Evolutionary conservation across 2,888 invertebrate genomes (phyloP).

Genomic region (Rhodophaea formosa): DNA sequence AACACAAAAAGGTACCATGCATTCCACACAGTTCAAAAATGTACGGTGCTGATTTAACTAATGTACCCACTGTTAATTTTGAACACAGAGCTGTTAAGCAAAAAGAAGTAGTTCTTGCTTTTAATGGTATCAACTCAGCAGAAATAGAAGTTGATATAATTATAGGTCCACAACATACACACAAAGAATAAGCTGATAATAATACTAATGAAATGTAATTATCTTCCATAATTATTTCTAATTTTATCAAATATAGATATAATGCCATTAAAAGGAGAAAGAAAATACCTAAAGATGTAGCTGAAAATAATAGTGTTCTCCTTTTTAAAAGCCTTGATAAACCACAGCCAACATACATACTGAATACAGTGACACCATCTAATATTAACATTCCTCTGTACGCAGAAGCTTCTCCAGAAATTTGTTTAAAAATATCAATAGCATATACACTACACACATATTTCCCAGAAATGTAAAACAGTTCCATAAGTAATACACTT

Average conservation of each 20-base stretch:
- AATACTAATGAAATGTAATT: slow-evolving; percentile 33
- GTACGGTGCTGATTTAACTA: slow-evolving; percentile 38
- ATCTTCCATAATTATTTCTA: slow-evolving; percentile 34
- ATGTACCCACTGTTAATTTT: slow-evolving; percentile 17
- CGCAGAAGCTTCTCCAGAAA: not conserved
- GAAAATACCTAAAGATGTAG: slow-evolving; percentile 30
- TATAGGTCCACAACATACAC: slow-evolving; percentile 42
- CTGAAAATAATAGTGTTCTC: slow-evolving; percentile 35
- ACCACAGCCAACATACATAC: slow-evolving; percentile 18
- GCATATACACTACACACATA: slow-evolving; percentile 17
- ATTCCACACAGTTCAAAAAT: slow-evolving; percentile 34
- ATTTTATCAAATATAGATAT: slow-evolving; percentile 36
- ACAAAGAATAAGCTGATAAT: slow-evolving; percentile 36
- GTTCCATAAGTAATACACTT: slow-evolving; percentile 19
- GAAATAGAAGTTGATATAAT: slow-evolving; percentile 34
- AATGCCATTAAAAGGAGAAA: slow-evolving; percentile 36
- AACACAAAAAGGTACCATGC: slow-evolving; percentile 40
- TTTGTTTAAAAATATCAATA: slow-evolving; percentile 16
- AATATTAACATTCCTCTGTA: slow-evolving; percentile 17
- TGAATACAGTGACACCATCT: slow-evolving; percentile 15
- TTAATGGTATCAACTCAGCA: slow-evolving; percentile 39
- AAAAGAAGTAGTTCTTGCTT: slow-evolving; percentile 35
- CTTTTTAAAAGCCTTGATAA: slow-evolving; percentile 34
- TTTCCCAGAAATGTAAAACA: slow-evolving; percentile 15
- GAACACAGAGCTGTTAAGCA: slow-evolving; percentile 23